Percentiles rank a stretch among this genome's conserved stretches.
Conservation (phyloP, 1,140 invertebrate genomes). For the Phymorhynchus buccinoides region DNA sequence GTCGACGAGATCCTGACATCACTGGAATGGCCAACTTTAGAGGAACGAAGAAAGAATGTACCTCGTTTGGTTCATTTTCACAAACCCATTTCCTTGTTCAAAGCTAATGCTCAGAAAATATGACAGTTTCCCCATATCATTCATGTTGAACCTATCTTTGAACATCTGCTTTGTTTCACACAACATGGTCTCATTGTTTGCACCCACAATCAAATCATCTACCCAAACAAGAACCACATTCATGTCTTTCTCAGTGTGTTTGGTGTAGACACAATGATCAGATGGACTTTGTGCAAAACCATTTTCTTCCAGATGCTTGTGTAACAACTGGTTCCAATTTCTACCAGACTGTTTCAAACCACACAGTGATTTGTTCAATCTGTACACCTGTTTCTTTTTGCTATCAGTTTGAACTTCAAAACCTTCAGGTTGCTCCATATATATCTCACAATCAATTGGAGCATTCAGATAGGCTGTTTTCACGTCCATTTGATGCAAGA, state of each 20-base stretch:
- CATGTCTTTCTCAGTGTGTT: background rate
- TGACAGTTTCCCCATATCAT: constrained; percentile 22
- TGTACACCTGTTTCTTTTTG: background rate
- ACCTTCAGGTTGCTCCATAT: background rate
- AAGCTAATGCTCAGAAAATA: constrained; percentile 21
- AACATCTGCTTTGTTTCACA: constrained; percentile 35
- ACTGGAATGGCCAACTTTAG: too few species aligned
- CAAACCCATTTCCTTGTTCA: background rate
- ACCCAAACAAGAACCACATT: constrained; percentile 34
- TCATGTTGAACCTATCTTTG: constrained; percentile 26
- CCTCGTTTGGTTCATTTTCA: constrained; percentile 5
- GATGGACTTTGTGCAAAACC: constrained; percentile 5
- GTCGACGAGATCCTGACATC: too few species aligned
- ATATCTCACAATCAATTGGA: constrained; percentile 36
- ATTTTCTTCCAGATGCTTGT: constrained; percentile 1
- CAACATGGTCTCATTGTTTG: background rate
- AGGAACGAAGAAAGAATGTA: too few species aligned
- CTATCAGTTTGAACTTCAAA: background rate
- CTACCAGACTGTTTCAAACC: constrained; percentile 34
- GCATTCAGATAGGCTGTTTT: constrained; percentile 56
- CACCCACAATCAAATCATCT: constrained; percentile 36
- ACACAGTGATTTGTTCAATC: background rate
- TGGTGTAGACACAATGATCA: constrained; percentile 34
- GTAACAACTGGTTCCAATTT: constrained; percentile 17
- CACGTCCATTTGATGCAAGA: constrained; percentile 57